Evolutionary conservation across 1,140 invertebrate genomes (phyloP), one percentile per base, ranked within the genome.

Genomic region (Calosoma granatense): DNA sequence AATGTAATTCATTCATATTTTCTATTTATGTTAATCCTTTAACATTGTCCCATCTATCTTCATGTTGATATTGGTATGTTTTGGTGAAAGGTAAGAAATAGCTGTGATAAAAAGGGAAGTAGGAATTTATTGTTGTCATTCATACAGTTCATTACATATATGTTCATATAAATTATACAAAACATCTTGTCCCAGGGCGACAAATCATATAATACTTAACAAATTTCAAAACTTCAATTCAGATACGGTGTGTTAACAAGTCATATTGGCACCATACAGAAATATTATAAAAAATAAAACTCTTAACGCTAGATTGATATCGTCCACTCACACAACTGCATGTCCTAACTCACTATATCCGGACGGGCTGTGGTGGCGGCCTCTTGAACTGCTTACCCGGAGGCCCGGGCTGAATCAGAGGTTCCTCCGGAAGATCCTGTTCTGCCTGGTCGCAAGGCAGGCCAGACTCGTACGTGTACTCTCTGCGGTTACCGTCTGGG

Each of bases 401-500:
- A 14, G 51, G 51, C 17, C 15, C 47, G 14, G 9, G 22, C 23
- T 23, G 51, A 14, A 1, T 14, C n/a, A 22, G 1, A 9, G 22
- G 20, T 54, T 54, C 53, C 36, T 54, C 53, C 11, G 9, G 9
- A 12, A 47, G 17, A 12, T 47, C 41, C 17, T 6, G 9, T 47
- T 47, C 41, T 1, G n/a, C 20, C 1, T 17, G 20, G 19, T 54
- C 74, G 62, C 85, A 87, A 30, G 73, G 79, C 53, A 85, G 84
- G 14, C 85, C 84, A 36, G 81, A 85, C 61, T 83, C 83, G 64
- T 87, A 87, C 55, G 80, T 81, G 65, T 86, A 87, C 64, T 86
- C 85, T 1, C 85, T 76, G 60, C 82, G 79, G 36, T 83, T 64
- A 61, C 87, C 87, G 64, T 90, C 88, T 0, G 87, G 87, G 72